A percentile compares a stretch with the other conserved stretches of the same genome.
Conservation (phyloP, 2,113 vertebrate species). For the Redunca redunca region DNA sequence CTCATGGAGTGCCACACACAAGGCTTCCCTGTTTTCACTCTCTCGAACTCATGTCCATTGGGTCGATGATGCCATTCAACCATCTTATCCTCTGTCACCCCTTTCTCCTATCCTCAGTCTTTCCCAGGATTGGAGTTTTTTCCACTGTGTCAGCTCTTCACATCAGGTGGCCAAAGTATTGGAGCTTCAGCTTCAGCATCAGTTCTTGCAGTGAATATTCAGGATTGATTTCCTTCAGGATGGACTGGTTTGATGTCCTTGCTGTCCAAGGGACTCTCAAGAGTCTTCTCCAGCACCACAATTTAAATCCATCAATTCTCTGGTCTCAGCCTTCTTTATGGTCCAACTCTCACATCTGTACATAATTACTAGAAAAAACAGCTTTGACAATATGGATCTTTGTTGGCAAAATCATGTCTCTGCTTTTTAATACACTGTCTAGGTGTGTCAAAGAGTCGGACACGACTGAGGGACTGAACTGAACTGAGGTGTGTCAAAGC, state of each 20-base stretch:
- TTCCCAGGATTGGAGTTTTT: not conserved
- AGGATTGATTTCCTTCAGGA: not conserved
- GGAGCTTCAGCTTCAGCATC: not conserved
- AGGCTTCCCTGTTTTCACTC: not conserved
- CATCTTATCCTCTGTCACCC: not conserved
- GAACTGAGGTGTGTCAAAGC: not conserved
- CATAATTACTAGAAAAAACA: not conserved
- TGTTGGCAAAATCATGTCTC: not conserved
- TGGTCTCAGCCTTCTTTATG: not conserved
- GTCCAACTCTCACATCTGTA: not conserved
- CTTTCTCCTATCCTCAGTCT: not conserved
- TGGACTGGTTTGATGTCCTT: not conserved
- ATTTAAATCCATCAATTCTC: not conserved
- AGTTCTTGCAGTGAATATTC: not conserved
- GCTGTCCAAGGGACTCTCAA: not conserved
- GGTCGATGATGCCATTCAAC: not conserved
- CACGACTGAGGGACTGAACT: too few relatives aligned
- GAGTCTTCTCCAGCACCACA: not conserved
- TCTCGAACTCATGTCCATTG: not conserved
- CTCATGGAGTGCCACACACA: not conserved
- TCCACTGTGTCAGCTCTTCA: rapidly evolving
- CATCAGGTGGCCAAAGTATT: not conserved
- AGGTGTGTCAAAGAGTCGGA: not conserved
- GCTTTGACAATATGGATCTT: not conserved
- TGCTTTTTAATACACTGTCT: not conserved